A percentile compares a stretch with the other conserved stretches of the same genome.
Conservation (phyloP, 2,113 vertebrate genomes). For the Oryzias melastigma region DNA sequence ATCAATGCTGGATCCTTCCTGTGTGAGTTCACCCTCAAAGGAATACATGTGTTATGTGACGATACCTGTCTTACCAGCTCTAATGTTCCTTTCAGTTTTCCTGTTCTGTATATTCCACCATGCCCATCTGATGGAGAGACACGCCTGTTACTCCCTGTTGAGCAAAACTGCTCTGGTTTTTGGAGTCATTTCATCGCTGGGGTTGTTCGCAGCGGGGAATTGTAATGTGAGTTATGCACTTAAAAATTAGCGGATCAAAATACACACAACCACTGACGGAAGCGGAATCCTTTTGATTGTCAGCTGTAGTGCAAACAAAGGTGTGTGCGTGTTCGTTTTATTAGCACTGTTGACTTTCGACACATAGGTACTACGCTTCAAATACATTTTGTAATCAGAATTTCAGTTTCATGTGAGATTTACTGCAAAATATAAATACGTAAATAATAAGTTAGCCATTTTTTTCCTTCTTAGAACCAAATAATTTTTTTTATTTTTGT, state of each 20-base stretch:
- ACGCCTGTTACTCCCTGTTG: constrained; percentile 46
- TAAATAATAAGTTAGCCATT: neutral
- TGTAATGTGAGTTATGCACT: constrained; percentile 73
- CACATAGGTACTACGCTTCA: neutral
- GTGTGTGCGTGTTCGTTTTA: constrained; percentile 23
- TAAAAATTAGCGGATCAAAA: neutral
- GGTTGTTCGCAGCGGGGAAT: constrained; percentile 76
- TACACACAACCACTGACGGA: neutral
- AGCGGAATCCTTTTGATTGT: constrained; percentile 3
- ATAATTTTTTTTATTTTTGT: neutral
- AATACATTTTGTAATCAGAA: neutral
- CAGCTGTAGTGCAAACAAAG: constrained; percentile 33
- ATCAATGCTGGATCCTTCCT: constrained; percentile 73
- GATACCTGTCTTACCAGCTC: neutral
- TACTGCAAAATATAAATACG: too few relatives aligned
- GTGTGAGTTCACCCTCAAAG: constrained; percentile 67
- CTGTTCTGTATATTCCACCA: constrained; percentile 77
- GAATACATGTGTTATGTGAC: neutral
- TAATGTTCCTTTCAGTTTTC: constrained; percentile 62
- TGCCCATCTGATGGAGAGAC: constrained; percentile 75
- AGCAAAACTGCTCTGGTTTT: constrained; percentile 68
- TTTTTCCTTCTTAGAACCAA: neutral
- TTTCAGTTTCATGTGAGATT: neutral
- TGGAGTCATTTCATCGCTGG: constrained; percentile 62
- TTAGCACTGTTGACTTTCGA: neutral